Base-by-base conservation (phyloP, 2,888 invertebrate genomes). In the Leptopilina drosophilae region DNA sequence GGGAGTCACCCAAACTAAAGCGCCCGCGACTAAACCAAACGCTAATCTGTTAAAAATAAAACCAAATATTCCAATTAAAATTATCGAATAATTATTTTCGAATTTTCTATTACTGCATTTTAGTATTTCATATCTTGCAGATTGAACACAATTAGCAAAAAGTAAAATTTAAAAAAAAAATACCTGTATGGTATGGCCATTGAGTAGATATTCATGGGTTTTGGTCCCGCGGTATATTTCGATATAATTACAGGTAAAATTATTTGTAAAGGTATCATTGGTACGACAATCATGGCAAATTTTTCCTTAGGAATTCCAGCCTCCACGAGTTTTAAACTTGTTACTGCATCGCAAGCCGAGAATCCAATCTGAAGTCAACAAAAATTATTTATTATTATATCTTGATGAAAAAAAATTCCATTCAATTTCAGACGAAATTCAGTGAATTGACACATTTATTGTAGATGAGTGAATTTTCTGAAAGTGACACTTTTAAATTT, bases 271-370 rank as follows among this genome's bases (percentile, higher is more conserved):
- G 99, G 99, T 75, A 98, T 96, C 90, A 99, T 93, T 14, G 99
- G 98, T 59, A 99, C 95, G 1, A 97, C 98, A 88, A 99, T 93
- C 78, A 99, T 92, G 0, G 99, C 99, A 79, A 99, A 92, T 87
- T 97, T 96, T 91, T 99, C 99, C 89, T 98, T 97, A 0, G 98
- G 98, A 75, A 99, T 97, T 14, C 99, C 99, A 42, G 96, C 96
- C 92, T 99, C 99, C 0, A 99, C 97, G 75, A 99, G 93, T 92
- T 99, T 99, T 81, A 99, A 93, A 2, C 97, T 96, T 26, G 99
- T 97, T 0, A 99, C 97, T 33, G 97, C 96, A 93, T 99, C 99
- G 81, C 97, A 96, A 0, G 99, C 98, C 62, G 98, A 96, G 93
- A 99, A 99, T 4, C 98, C 98, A 85, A 98, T 94, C 97, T 98